These are phyloP conservation scores for Leptinotarsa undecemlineata DNA, from an alignment of 1,140 invertebrate species.

Conservation along the genomic window DNA sequence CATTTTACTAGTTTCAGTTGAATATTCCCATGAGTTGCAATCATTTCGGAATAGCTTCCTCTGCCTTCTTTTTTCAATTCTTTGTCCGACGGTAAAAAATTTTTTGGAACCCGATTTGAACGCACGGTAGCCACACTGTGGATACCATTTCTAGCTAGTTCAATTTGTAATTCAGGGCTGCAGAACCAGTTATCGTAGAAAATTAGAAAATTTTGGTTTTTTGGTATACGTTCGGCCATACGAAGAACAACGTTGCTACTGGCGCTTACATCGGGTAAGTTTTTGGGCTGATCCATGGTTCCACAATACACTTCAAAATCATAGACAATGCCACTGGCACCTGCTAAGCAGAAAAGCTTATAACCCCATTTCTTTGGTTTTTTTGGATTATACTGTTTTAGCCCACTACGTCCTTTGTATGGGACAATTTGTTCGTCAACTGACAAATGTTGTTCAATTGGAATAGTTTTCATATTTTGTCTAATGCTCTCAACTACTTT, in stretches of 20 bases:
- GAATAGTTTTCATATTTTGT: not conserved
- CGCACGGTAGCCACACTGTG: not conserved
- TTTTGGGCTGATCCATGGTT: not conserved
- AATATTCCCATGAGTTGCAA: conserved; percentile 2
- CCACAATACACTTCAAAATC: conserved; percentile 16
- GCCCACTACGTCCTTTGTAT: not conserved
- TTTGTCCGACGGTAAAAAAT: conserved; percentile 5
- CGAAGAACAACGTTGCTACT: conserved; percentile 29
- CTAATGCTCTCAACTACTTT: not conserved
- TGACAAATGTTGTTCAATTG: not conserved
- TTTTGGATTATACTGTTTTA: conserved; percentile 12
- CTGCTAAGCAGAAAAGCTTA: conserved; percentile 16
- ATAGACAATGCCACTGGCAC: not conserved
- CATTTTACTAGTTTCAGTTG: conserved; percentile 33
- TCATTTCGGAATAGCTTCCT: conserved; percentile 12
- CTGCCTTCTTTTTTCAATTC: conserved; percentile 22
- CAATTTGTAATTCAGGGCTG: not conserved
- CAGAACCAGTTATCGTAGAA: conserved; percentile 30
- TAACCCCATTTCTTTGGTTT: conserved; percentile 25
- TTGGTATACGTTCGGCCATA: conserved; percentile 13
- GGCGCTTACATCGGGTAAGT: conserved; percentile 16
- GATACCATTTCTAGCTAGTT: conserved; percentile 19
- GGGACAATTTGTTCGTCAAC: conserved; percentile 16
- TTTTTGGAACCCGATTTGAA: conserved; percentile 17
- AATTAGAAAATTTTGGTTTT: conserved; percentile 23